Base-by-base conservation (phyloP, 1,140 invertebrate genomes). In the Nylanderia fulva region DNA sequence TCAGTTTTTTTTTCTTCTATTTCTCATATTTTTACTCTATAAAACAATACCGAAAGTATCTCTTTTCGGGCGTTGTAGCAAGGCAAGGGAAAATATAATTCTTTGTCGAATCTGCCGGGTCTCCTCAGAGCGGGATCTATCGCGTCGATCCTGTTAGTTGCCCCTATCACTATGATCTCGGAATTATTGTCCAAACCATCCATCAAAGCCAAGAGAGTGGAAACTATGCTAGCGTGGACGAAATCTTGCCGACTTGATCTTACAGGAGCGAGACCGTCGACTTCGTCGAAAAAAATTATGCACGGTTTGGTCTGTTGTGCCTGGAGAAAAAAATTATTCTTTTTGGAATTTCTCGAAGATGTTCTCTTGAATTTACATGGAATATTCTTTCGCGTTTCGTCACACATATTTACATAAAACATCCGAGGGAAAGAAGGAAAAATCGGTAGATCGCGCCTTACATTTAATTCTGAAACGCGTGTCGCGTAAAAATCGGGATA, bases 201-300 rank as follows among this genome's bases (percentile, higher is more conserved):
- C 96, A 97, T 97, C 88, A 97, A 95, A 68, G 97, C 95, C 6
- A 97, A 94, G 1, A 97, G 95, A 94, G 94, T 97, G 94, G 80
- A 93, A 0, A 95, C 94, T 95, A 96, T 86, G 94, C 95, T 92
- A 92, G 94, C 92, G 93, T 96, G 87, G 92, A 96, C 97, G 88
- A 97, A 96, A 89, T 97, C 97, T 71, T 96, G 96, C 15, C 95
- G 95, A 27, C 94, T 94, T 6, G 96, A 96, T 86, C 97, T 92
- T 36, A 95, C 94, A 0, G 96, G 96, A 84, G 96, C 96, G n/a
- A 97, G 93, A 1, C 96, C 96, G 88, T 97, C 97, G 27, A 97
- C 96, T 93, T 97, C 97, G 93, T 97, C 97, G 82, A 97, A 96
- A 89, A 97, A 97, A 63, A 97, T 97, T 4, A 97, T 97, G 76